phyloP scores from a whole-genome alignment of 2,797 vertebrate species.

The Scarus forsteni region DNA sequence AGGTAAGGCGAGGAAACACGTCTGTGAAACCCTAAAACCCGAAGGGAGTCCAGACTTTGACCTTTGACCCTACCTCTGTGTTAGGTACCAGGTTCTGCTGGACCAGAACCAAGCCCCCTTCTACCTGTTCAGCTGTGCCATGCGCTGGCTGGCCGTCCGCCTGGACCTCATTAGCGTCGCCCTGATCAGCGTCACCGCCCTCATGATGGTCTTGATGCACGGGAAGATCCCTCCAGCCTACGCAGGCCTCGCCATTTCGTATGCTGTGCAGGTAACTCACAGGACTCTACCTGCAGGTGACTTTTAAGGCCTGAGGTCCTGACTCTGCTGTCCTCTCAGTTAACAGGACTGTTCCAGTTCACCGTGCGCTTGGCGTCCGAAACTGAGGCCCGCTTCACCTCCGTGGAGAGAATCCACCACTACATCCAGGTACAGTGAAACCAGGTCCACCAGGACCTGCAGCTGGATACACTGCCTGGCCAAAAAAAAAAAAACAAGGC shows the following conservation, averaged over 20 bases:
- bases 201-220: slow-evolving; percentile 95
- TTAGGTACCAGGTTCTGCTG: slow-evolving; percentile 91
- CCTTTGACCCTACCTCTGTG: background rate
- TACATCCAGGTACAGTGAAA: slow-evolving; percentile 89
- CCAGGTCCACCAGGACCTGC: too few species aligned
- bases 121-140: slow-evolving; percentile 92
- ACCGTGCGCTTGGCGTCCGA: slow-evolving; percentile 93
- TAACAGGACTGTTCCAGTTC: slow-evolving; percentile 95
- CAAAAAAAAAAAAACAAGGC: too few species aligned
- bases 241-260: slow-evolving; percentile 92
- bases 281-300: too few species aligned
- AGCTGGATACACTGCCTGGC: too few species aligned
- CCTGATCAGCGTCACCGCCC: slow-evolving; percentile 90
- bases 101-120: slow-evolving; percentile 93
- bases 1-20: slow-evolving; percentile 76
- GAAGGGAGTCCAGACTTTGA: background rate
- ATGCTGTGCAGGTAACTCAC: slow-evolving; percentile 89
- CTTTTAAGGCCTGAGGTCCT: too few species aligned
- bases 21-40: background rate
- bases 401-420: slow-evolving; percentile 92
- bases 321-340: slow-evolving; percentile 67
- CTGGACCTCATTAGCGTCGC: slow-evolving; percentile 92
- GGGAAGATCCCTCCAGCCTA: slow-evolving; percentile 91
- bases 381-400: slow-evolving; percentile 95
- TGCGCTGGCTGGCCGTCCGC: slow-evolving; percentile 93